phyloP scores from a whole-genome alignment of 2,888 invertebrate species.

The Eristalinus sepulchralis region DNA sequence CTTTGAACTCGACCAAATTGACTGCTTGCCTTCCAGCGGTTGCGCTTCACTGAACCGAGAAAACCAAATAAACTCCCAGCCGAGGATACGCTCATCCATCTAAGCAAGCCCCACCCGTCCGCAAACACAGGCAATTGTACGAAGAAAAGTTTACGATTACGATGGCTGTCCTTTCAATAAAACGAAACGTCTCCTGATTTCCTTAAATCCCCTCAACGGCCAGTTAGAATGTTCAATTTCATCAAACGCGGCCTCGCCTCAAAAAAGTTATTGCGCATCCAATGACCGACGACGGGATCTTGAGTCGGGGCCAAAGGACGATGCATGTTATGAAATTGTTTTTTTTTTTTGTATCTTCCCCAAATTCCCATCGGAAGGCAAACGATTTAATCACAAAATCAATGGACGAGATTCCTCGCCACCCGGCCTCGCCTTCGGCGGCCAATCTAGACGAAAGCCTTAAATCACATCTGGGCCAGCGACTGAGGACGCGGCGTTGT shows the following conservation, averaged over 20 bases:
- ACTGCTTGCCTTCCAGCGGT: not conserved
- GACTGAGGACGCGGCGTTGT: not conserved
- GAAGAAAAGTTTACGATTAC: not conserved
- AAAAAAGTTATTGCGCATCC: not conserved
- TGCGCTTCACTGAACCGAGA: not conserved
- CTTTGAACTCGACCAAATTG: not conserved
- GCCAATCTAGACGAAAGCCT: slow-evolving; percentile 32
- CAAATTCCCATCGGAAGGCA: slow-evolving; percentile 34
- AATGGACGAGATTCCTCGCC: not conserved
- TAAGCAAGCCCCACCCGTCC: not conserved
- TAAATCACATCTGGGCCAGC: slow-evolving; percentile 49
- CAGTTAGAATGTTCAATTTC: not conserved
- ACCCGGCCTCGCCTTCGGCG: not conserved
- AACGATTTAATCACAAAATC: slow-evolving; percentile 40
- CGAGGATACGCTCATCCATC: not conserved
- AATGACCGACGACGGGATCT: not conserved
- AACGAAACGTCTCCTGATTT: not conserved
- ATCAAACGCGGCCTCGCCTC: not conserved
- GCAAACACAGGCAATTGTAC: not conserved
- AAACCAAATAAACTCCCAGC: not conserved
- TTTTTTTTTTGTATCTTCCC: slow-evolving; percentile 23
- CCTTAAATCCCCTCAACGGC: not conserved
- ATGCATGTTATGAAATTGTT: slow-evolving; percentile 24
- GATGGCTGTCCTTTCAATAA: not conserved
- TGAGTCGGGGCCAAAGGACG: not conserved